These are phyloP conservation scores for Bugula neritina DNA, from an alignment of 2,888 invertebrate species.

Conservation along the genomic window DNA sequence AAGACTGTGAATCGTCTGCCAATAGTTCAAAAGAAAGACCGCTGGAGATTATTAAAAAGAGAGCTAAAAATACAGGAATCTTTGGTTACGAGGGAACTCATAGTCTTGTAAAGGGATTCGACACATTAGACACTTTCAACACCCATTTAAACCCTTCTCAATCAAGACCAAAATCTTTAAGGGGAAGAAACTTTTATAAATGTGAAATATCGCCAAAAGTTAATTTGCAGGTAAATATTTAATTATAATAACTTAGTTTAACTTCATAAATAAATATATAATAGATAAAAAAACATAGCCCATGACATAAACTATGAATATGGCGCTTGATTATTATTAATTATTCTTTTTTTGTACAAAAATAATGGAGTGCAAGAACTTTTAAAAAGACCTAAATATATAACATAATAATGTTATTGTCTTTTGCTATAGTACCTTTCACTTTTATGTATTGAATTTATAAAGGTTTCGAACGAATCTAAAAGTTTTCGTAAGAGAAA, in stretches of 20 bases:
- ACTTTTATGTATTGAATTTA: neutral
- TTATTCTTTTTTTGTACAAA: no score
- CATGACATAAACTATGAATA: neutral
- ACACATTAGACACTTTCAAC: neutral
- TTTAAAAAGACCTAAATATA: no score
- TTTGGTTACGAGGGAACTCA: neutral
- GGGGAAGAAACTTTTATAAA: slow-evolving; percentile 3
- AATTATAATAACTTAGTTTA: no score
- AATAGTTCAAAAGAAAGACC: neutral
- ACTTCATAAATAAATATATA: no score
- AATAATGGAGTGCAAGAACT: no score
- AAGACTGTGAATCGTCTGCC: neutral
- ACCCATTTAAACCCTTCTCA: neutral
- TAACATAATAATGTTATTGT: no score
- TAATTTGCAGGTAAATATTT: neutral
- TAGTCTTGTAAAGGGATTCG: neutral
- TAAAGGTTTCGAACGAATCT: neutral
- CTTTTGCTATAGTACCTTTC: neutral
- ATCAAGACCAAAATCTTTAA: neutral
- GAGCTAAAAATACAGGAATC: no score
- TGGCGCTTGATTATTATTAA: neutral
- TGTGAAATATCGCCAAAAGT: slow-evolving; percentile 5
- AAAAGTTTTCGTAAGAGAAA: neutral
- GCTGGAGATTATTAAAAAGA: neutral
- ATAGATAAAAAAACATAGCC: neutral